These are phyloP conservation scores for Okamejei kenojei DNA, from an alignment of 2,797 vertebrate genomes.

Conservation along the genomic window DNA sequence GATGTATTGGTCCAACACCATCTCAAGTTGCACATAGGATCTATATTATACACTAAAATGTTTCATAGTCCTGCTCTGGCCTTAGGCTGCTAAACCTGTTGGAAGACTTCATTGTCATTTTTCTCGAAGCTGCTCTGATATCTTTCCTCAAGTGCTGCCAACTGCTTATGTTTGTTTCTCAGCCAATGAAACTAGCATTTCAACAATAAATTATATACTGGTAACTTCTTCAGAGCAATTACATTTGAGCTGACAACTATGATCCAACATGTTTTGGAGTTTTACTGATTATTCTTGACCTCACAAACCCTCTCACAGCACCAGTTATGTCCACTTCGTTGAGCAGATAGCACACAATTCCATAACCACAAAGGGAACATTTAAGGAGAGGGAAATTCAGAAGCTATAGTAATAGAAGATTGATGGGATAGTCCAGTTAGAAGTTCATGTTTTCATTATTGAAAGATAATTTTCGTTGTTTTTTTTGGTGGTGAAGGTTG, in stretches of 20 bases:
- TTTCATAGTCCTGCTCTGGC: not conserved
- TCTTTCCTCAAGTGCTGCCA: not conserved
- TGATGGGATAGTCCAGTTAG: not conserved
- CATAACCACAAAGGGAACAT: not conserved
- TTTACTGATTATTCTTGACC: not conserved
- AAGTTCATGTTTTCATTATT: not conserved
- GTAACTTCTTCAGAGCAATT: constrained; percentile 26
- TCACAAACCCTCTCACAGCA: not conserved
- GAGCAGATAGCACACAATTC: not conserved
- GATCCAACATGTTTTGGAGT: not conserved
- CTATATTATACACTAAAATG: not conserved
- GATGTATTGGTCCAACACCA: not conserved
- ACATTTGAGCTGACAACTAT: not conserved
- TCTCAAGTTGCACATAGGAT: not conserved
- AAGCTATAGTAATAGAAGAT: not conserved
- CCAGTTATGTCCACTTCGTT: not conserved
- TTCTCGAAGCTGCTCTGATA: not conserved
- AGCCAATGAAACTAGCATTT: not conserved
- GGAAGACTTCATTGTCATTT: not conserved
- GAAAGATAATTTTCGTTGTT: not conserved
- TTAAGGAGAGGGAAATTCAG: not conserved
- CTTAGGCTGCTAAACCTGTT: not conserved
- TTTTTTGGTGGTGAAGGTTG: not conserved
- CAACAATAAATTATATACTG: not conserved
- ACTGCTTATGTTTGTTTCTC: not conserved